Evolutionary conservation across 92 coral and sea anemone genomes (phyloP), one percentile per base, ranked within the genome.

Genomic region (Heteractis magnifica): DNA sequence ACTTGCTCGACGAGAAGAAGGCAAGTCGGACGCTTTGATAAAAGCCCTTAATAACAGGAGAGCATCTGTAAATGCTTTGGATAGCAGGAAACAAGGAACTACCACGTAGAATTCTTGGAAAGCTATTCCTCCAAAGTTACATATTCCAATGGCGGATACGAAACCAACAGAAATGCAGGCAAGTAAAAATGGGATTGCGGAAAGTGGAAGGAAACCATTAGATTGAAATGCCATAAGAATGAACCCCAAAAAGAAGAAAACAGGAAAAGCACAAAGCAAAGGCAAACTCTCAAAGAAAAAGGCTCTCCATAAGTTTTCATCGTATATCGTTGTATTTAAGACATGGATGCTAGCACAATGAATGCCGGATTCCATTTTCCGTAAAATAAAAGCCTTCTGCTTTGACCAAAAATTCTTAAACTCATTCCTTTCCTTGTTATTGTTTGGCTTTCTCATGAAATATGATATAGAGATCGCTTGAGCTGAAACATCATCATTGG

Each of bases 61-160:
- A 0, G 78, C 73, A 56, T 89, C 87, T 16, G 78, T 68, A 13
- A 87, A 23, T 56, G 50, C 77, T 51, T 88, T 88, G 13, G 82
- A 86, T 52, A 75, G 18, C 48, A 89, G 26, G 49, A 88, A 83
- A 26, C 84, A 86, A 16, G 92, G 81, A 53, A 89, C 81, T 53
- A 86, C 20, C 0, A 60, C 9, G 44, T 48, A 79, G 6, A 79
- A 6, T 13, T 59, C 72, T 21, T 79, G 83, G 26, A 19, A 79
- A 8, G 73, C 9, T 19, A 79, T 44, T 53, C 59, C 56, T 7
- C 7, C 8, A 14, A 79, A 0, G 83, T 21, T 48, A 44, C n/a
- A 79, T n/a, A 79, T 20, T 19, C 19, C 83, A 44, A 60, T 56
- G 14, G 83, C 73, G 20, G 51, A 44, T 0, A 23, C 8, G 8